Conservation (phyloP, 1,140 invertebrate genomes). For the Scaptodrosophila lebanonensis region DNA sequence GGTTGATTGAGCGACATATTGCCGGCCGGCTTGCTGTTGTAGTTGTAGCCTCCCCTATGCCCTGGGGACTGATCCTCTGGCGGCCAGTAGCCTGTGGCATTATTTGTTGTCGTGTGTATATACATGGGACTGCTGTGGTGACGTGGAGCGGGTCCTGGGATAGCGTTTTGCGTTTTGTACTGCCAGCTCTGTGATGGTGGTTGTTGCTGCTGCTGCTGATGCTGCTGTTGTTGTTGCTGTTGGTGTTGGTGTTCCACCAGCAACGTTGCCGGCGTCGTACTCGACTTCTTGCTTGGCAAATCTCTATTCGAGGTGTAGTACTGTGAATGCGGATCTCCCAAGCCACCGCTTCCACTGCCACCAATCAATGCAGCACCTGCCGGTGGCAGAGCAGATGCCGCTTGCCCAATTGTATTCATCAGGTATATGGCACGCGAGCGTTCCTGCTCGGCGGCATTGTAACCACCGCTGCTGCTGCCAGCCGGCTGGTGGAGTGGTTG, state of each 20-base stretch:
- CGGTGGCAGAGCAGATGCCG: constrained; percentile 32
- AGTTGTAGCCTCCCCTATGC: constrained; percentile 6
- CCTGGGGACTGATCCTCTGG: constrained; percentile 38
- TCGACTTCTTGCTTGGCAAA: constrained; percentile 37
- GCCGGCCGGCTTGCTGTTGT: constrained; percentile 17
- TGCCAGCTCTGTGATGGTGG: no score
- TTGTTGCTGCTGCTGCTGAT: constrained; percentile 14
- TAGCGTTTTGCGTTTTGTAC: no score
- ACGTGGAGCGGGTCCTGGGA: no score
- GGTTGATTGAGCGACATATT: neutral
- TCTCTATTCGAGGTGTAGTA: constrained; percentile 65
- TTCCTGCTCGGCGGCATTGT: constrained; percentile 23
- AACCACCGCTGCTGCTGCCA: constrained; percentile 19
- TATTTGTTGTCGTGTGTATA: constrained; percentile 1
- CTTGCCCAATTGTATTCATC: constrained; percentile 12
- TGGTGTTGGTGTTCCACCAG: constrained; percentile 14
- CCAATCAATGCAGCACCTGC: constrained; percentile 25
- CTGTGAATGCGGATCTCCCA: constrained; percentile 56
- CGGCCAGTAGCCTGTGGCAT: constrained; percentile 32
- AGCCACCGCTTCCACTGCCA: neutral
- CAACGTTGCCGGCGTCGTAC: constrained; percentile 24
- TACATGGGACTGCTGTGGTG: no score
- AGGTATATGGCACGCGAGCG: constrained; percentile 41
- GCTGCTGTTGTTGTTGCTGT: constrained; percentile 10
- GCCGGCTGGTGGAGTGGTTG: constrained; percentile 8